Evolutionary conservation across 1,140 invertebrate genomes (phyloP).

Genomic region (Watersipora subatra): DNA sequence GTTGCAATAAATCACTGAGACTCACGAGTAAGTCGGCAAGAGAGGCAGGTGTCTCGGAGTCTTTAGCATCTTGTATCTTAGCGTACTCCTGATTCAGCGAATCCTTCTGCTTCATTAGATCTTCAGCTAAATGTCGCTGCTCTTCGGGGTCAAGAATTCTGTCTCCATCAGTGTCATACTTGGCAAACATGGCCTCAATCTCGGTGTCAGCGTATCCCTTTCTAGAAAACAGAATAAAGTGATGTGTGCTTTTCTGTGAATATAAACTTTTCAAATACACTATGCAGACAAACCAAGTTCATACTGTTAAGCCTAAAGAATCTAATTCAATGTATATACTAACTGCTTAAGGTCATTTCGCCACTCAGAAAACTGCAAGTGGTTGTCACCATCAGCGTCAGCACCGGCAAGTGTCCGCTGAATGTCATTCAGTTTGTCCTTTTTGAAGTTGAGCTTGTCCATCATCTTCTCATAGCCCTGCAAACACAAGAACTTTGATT

Average conservation of each 20-base stretch:
- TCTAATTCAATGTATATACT: too few species aligned
- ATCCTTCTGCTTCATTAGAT: slow-evolving; percentile 12
- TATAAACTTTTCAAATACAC: too few species aligned
- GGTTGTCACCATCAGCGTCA: slow-evolving; percentile 43
- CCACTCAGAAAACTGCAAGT: slow-evolving; percentile 45
- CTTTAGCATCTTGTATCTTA: neutral
- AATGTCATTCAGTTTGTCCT: slow-evolving; percentile 47
- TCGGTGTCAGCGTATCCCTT: slow-evolving; percentile 48
- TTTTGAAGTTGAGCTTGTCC: slow-evolving; percentile 42
- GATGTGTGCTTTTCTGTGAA: too few species aligned
- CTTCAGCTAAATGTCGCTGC: slow-evolving; percentile 11
- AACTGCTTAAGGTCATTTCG: slow-evolving; percentile 60
- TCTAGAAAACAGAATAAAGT: slow-evolving; percentile 37
- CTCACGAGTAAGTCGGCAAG: neutral
- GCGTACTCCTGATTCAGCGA: neutral
- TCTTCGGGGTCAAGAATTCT: slow-evolving; percentile 39
- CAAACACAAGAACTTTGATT: too few species aligned
- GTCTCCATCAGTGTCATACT: slow-evolving; percentile 45
- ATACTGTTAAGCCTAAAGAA: too few species aligned
- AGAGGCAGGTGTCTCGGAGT: neutral
- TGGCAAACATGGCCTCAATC: slow-evolving; percentile 50
- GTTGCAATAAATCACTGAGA: too few species aligned
- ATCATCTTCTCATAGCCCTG: slow-evolving; percentile 45
- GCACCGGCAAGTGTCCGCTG: slow-evolving; percentile 46
- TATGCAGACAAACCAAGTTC: too few species aligned